Evolutionary conservation across 2,113 vertebrate species (phyloP).

Genomic region (Tichodroma muraria): DNA sequence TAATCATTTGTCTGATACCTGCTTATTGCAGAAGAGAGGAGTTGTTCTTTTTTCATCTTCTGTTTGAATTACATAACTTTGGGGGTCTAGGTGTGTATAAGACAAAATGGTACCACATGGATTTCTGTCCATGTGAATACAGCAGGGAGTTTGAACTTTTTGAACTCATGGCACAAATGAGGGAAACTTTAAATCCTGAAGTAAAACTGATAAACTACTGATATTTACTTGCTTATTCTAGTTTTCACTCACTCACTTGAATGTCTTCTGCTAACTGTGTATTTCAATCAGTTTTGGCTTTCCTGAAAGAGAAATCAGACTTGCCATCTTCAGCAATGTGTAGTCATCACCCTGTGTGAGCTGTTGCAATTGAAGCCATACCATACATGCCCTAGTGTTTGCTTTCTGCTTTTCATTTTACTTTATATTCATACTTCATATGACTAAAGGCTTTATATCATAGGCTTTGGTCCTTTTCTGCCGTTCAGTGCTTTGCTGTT

Average conservation of each 20-base stretch:
- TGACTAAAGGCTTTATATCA: not conserved
- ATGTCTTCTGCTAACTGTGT: not conserved
- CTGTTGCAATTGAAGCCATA: fast-evolving
- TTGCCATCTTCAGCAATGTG: not conserved
- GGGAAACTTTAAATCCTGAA: not conserved
- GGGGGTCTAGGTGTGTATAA: not conserved
- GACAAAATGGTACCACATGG: not conserved
- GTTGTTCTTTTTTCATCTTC: not conserved
- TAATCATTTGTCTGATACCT: not conserved
- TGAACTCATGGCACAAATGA: not conserved
- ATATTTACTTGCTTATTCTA: not conserved
- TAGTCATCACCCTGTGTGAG: not conserved
- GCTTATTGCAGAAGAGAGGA: not conserved
- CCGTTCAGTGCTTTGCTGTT: not conserved
- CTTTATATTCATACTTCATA: not conserved
- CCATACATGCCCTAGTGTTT: not conserved
- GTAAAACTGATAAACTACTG: not conserved
- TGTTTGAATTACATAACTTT: not conserved
- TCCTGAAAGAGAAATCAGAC: not conserved
- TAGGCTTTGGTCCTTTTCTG: not conserved
- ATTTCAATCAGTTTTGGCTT: not conserved
- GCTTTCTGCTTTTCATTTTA: not conserved
- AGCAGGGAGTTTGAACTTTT: not conserved
- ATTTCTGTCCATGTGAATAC: not conserved
- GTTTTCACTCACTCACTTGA: not conserved